Base-by-base conservation (phyloP, 2,888 invertebrate species). In the Aelia acuminata region DNA sequence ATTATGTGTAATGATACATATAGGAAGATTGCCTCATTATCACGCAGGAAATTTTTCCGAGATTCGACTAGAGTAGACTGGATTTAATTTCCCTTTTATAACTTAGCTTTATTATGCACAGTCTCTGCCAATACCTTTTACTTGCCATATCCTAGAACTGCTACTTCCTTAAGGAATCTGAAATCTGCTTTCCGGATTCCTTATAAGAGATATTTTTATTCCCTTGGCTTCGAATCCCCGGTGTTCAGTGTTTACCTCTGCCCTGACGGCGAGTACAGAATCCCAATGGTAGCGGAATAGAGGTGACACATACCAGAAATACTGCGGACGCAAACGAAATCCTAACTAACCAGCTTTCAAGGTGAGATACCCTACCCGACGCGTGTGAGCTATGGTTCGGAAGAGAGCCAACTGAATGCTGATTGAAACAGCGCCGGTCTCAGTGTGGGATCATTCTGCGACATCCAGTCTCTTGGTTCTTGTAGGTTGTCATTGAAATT, bases 331-430 rank as follows among this genome's bases (percentile, higher is more conserved):
- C 80, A 35, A 39, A 80, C 80, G 80, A 20, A 80, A 80, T 80
- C 5, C n/a, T 43, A 43, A 43, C 43, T 47, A 80, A 80, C 80
- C n/a, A 47, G 43, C 11, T 80, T 80, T 80, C 80, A 80, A 80
- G 80, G 80, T n/a, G 80, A 80, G 80, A 80, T 43, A 13, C n/a
- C 13, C 43, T 80, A 80, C 80, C 39, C 43, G 80, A 80, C n/a
- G n/a, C 43, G 80, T n/a, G n/a, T 80, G 43, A 13, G 80, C 80
- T n/a, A 80, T 43, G 22, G 80, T 80, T 80, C 39, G 80, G 22
- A 47, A 80, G 43, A 13, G 3, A n/a, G 13, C 43, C n/a, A 2
- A 5, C n/a, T 22, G 80, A 80, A 80, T 80, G 43, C 43, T n/a
- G 43, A 80, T 22, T 35, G 75, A 15, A 26, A 22, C 13, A 57